Evolutionary conservation across 64 coral and sea anemone genomes (phyloP), one percentile per base, ranked within the genome.

Genomic region (Dendronephthya gigantea): DNA sequence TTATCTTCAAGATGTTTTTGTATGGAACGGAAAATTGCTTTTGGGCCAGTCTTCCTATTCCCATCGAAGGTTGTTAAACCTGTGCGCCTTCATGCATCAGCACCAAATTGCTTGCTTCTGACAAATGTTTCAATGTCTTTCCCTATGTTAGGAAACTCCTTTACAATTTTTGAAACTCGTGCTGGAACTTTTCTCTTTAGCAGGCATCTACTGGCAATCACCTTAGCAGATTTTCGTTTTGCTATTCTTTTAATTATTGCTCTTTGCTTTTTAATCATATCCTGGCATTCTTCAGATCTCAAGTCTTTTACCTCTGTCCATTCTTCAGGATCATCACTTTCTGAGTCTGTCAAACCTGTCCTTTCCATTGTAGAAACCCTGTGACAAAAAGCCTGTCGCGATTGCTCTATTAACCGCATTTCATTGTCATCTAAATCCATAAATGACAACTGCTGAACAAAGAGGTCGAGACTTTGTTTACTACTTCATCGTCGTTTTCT

Each of bases 111-210:
- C n/a, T n/a, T n/a, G n/a, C n/a, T n/a, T n/a, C n/a, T n/a, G n/a
- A n/a, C n/a, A n/a, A 88, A 88, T 81, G 43, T 35, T 88, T 88
- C 86, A 51, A 49, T 88, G 9, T 88, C 86, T 35, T 88, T 88
- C 81, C 86, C 86, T 88, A 82, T 88, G 69, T 39, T 88, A 43
- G 69, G 86, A 79, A 88, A 38, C 86, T 88, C 66, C 86, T 88
- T 88, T 49, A 88, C 85, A 86, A 86, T 86, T 41, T 86, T 86
- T 62, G 58, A 86, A 39, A 86, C 85, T 86, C 47, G 35, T 39
- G 55, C 66, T 49, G 69, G 69, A 79, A 88, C 13, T 88, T 88
- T 88, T 35, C 69, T 39, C 69, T 81, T 75, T 88, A 88, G 86
- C 11, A 88, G 86, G 35, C 45, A 88, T 88, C 81, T 88, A 10